Conservation (phyloP, 2,113 vertebrate genomes). For the Lepisosteus osseus region DNA sequence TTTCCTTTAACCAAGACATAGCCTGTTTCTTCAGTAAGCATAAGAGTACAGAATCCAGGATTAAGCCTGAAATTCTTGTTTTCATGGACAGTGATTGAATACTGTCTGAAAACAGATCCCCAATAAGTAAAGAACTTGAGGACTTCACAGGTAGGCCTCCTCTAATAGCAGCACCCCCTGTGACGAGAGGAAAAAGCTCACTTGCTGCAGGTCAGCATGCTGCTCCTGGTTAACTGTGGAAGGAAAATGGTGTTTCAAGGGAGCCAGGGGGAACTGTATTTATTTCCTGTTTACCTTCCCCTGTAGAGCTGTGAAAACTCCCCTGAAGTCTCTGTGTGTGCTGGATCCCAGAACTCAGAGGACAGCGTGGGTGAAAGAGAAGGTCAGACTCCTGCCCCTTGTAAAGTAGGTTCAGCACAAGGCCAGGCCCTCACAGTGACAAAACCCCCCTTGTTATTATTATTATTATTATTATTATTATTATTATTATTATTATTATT, state of each 20-base stretch:
- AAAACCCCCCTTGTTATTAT: constrained; percentile 22
- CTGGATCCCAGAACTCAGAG: not conserved
- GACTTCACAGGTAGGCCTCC: too few relatives aligned
- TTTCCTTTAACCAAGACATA: too few relatives aligned
- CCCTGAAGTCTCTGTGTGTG: constrained; percentile 22
- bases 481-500: constrained; percentile 1
- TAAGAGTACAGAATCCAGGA: too few relatives aligned
- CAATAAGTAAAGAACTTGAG: too few relatives aligned
- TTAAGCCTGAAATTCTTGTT: too few relatives aligned
- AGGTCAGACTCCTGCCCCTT: constrained; percentile 27
- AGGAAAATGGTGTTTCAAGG: not conserved
- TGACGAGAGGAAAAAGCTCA: too few relatives aligned
- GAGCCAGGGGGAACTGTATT: not conserved
- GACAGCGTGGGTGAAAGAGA: constrained; percentile 18
- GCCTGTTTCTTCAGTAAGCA: too few relatives aligned
- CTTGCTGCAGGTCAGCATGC: not conserved
- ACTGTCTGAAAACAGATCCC: too few relatives aligned
- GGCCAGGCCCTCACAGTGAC: constrained; percentile 29
- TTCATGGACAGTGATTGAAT: too few relatives aligned
- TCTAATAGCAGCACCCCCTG: too few relatives aligned
- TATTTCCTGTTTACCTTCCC: constrained; percentile 43
- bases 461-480: constrained; percentile 17
- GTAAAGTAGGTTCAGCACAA: constrained; percentile 33
- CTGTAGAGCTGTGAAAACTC: constrained; percentile 32
- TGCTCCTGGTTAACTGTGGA: not conserved